A percentile compares a stretch with the other conserved stretches of the same genome.
Conservation (phyloP, 2,797 vertebrate species). For the Caiman crocodilus region DNA sequence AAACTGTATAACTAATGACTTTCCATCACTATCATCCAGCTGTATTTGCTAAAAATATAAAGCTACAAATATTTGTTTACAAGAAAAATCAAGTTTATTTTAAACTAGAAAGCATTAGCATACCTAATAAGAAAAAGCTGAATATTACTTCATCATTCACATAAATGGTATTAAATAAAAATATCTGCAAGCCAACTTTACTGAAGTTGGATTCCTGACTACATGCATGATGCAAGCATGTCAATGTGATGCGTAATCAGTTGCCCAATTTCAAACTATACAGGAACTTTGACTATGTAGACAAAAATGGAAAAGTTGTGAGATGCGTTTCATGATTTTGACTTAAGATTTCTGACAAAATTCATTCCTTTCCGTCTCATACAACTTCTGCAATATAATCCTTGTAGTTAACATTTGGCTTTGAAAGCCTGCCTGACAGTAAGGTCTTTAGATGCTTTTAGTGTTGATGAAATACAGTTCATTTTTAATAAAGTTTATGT, state of each 20-base stretch:
- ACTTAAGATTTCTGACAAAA: conserved; percentile 65
- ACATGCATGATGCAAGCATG: not conserved
- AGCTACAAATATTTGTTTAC: conserved; percentile 30
- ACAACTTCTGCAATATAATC: not conserved
- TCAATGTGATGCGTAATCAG: conserved; percentile 9
- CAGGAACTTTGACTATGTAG: not conserved
- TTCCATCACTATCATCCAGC: not conserved
- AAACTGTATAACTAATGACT: conserved; percentile 50
- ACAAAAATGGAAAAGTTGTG: not conserved
- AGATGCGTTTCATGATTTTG: conserved; percentile 46
- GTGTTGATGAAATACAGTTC: too few species aligned
- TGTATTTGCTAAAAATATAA: conserved; percentile 31
- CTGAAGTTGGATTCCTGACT: too few species aligned
- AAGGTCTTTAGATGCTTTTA: too few species aligned
- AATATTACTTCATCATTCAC: not conserved
- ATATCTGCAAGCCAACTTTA: too few species aligned
- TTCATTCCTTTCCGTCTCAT: not conserved
- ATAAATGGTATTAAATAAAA: conserved; percentile 33
- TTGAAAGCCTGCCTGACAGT: too few species aligned
- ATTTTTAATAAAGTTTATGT: too few species aligned
- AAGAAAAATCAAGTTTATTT: not conserved
- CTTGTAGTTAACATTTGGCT: too few species aligned
- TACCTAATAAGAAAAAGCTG: conserved; percentile 29
- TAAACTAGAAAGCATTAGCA: conserved; percentile 49
- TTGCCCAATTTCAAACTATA: not conserved